Evolutionary conservation across 2,113 vertebrate species (phyloP).

Genomic region (Halcyon senegalensis): DNA sequence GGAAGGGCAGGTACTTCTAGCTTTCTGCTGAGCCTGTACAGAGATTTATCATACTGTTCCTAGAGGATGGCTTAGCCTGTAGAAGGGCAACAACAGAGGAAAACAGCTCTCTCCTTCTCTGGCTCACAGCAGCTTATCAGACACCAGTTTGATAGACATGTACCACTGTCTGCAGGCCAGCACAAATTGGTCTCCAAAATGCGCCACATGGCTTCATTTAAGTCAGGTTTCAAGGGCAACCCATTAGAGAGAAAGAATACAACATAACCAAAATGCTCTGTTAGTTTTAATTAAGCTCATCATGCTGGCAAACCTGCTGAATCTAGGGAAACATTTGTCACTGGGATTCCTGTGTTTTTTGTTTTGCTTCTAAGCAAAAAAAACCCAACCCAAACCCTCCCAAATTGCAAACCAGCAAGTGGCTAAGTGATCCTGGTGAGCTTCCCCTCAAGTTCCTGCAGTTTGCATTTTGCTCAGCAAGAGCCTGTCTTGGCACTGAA

Average conservation of each 20-base stretch:
- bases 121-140: not conserved
- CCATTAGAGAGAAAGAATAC: not conserved
- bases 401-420: not conserved
- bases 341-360: not conserved
- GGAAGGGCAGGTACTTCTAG: not conserved
- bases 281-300: conserved; percentile 32
- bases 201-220: not conserved
- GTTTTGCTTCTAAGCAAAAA: not conserved
- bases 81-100: not conserved
- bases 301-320: not conserved
- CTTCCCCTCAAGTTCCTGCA: not conserved
- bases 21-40: not conserved
- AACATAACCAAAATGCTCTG: not conserved
- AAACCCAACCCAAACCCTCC: no score
- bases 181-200: not conserved
- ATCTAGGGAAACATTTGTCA: not conserved
- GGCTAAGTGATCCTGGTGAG: not conserved
- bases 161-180: not conserved
- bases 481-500: conserved; percentile 1
- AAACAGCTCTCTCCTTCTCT: not conserved
- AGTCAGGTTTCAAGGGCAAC: conserved; percentile 6
- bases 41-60: not conserved
- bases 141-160: not conserved
- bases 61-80: not conserved
- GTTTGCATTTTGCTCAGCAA: conserved; percentile 17